Conservation (phyloP, 2,797 vertebrate genomes). For the Podargus strigoides region DNA sequence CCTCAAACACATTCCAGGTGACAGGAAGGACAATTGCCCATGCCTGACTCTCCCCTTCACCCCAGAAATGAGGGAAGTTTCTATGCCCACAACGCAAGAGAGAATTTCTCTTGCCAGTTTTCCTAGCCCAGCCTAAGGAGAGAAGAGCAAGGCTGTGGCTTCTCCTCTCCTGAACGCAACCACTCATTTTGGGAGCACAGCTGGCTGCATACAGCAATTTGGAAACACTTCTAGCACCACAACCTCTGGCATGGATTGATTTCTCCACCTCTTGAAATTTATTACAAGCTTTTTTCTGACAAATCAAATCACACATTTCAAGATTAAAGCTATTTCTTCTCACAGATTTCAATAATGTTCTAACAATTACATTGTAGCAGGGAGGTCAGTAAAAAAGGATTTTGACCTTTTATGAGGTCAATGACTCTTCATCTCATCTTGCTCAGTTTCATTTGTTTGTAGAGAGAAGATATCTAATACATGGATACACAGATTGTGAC, state of each 20-base stretch:
- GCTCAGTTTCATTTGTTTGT: slow-evolving; percentile 83
- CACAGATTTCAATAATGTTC: background rate
- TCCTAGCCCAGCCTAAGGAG: background rate
- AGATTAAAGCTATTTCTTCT: background rate
- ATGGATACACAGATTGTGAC: slow-evolving; percentile 95
- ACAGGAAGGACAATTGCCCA: background rate
- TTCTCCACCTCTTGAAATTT: background rate
- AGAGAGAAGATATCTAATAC: slow-evolving; percentile 83
- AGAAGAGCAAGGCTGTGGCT: background rate
- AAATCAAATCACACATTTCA: slow-evolving; percentile 15
- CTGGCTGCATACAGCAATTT: background rate
- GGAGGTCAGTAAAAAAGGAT: slow-evolving; percentile 11
- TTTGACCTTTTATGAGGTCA: slow-evolving; percentile 80
- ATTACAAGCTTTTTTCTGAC: background rate
- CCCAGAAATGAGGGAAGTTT: background rate
- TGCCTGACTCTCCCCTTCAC: background rate
- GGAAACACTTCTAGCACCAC: background rate
- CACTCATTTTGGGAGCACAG: background rate
- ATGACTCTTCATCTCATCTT: slow-evolving; percentile 76
- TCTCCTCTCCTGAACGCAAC: background rate
- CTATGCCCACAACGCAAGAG: background rate
- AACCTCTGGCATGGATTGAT: background rate
- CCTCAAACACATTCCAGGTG: background rate
- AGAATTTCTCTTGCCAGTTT: background rate
- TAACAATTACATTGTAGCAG: background rate